Evolutionary conservation across 1,140 invertebrate genomes (phyloP).

Genomic region (Drosophila fuyamai): DNA sequence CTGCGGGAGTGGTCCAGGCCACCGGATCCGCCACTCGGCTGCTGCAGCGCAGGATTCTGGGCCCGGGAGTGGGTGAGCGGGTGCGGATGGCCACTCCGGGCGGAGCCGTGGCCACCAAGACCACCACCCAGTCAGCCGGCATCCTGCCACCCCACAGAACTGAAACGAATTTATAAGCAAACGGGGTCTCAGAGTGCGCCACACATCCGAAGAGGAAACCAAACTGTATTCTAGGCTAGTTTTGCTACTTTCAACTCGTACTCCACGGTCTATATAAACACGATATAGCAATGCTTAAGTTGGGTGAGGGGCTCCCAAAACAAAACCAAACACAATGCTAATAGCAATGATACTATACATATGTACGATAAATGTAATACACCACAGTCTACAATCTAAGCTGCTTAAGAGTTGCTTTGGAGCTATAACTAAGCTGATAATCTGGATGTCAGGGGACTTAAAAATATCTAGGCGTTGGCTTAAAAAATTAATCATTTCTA

Average conservation of each 20-base stretch:
- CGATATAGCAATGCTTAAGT: conserved; percentile 43
- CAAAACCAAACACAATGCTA: conserved; percentile 18
- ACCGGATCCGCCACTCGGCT: conserved; percentile 4
- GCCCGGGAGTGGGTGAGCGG: conserved; percentile 72
- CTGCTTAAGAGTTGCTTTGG: conserved; percentile 46
- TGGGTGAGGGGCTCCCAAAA: conserved; percentile 16
- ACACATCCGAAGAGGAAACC: conserved; percentile 47
- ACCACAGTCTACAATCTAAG: conserved; percentile 52
- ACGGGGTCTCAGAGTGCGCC: conserved; percentile 12
- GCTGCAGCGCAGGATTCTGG: conserved; percentile 62
- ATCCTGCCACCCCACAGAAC: conserved; percentile 77
- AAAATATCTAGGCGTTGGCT: conserved; percentile 12
- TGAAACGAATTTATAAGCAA: conserved; percentile 85
- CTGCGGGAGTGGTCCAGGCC: conserved; percentile 22
- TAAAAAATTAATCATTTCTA: not conserved
- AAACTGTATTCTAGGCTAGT: conserved; percentile 78
- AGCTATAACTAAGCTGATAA: conserved; percentile 48
- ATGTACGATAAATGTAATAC: conserved; percentile 57
- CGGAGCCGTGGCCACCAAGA: conserved; percentile 44
- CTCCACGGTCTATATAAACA: conserved; percentile 6
- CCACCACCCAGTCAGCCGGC: conserved; percentile 16
- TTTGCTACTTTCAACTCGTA: conserved; percentile 46
- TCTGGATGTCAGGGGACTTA: conserved; percentile 14
- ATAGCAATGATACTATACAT: conserved; percentile 51
- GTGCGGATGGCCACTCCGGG: conserved; percentile 70